Base-by-base conservation (phyloP, 2,113 vertebrate species). In the Paracyprichromis sp. region DNA sequence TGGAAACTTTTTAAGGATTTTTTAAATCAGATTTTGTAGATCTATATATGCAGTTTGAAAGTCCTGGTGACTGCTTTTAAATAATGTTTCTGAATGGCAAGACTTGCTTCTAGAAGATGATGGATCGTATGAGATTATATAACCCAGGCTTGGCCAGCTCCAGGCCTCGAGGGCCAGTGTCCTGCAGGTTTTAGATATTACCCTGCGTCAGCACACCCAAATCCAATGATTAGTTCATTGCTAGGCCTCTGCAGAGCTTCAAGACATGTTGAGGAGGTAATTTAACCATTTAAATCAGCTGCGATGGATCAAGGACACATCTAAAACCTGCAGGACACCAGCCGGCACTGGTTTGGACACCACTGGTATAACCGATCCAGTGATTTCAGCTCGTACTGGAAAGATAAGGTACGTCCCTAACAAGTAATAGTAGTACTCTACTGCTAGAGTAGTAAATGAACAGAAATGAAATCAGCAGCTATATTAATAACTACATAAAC, bases 181-280 rank as follows among this genome's bases (percentile, higher is more conserved):
- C 59, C 59, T 36, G 59, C 59, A 36, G 6, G 59, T 63, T 63
- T 63, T 63, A 61, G 0, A 61, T 63, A 0, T 34, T 0, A 63
- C 6, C 9, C 29, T 63, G 59, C 16, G 9, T 63, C 59, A 63
- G 31, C 16, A 36, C 59, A 63, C 31, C 29, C 29, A 63, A 19
- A 63, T 11, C 16, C 16, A 63, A 63, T 63, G 59, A 63, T 34
- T 63, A 63, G 59, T 36, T 63, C 31, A 0, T 63, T 63, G 6
- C 9, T 31, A 36, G 59, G 59, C 1, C 31, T 63, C 59, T 11
- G 16, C 29, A 7, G 59, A 63, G 11, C 16, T 63, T 63, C 59
- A 63, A 36, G 59, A 63, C 0, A 11, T 34, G 31, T 36, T 36
- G 59, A 19, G 59, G 29, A 63, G 59, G 1, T 34, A 3, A 34